A percentile compares a stretch with the other conserved stretches of the same genome.
These are phyloP conservation scores for Nematopogon swammerdamellus DNA, from an alignment of 2,888 invertebrate genomes.

Conservation along the genomic window DNA sequence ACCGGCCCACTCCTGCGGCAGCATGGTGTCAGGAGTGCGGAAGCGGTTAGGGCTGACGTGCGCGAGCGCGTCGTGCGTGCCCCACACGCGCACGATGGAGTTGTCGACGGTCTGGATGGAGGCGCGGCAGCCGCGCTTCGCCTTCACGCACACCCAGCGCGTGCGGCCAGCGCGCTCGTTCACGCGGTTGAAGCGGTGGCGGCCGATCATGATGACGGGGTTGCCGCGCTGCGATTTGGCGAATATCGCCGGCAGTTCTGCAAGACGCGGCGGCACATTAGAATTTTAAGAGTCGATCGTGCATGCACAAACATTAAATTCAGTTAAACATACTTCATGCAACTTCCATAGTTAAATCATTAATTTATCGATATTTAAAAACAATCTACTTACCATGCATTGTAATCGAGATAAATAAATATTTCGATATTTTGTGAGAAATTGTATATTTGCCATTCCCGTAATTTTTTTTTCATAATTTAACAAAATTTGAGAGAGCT, in stretches of 20 bases:
- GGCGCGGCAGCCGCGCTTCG: constrained; percentile 44
- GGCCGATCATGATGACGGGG: constrained; percentile 48
- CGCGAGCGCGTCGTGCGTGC: constrained; percentile 41
- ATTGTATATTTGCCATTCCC: too few relatives aligned
- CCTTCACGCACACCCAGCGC: constrained; percentile 48
- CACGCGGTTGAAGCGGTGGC: constrained; percentile 45
- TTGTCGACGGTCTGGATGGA: constrained; percentile 47
- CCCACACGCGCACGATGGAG: constrained; percentile 46
- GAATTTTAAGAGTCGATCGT: too few relatives aligned
- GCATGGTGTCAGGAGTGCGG: constrained; percentile 12
- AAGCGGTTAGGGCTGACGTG: constrained; percentile 46
- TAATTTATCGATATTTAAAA: too few relatives aligned
- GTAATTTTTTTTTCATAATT: too few relatives aligned
- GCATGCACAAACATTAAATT: neutral
- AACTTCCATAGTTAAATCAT: neutral
- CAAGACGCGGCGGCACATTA: constrained; percentile 14
- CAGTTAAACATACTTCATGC: neutral
- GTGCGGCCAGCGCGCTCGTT: constrained; percentile 43
- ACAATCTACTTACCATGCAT: too few relatives aligned
- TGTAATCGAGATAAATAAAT: too few relatives aligned
- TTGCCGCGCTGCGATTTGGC: constrained; percentile 47
- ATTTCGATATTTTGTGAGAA: too few relatives aligned
- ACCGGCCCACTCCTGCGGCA: neutral
- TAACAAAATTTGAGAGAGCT: too few relatives aligned
- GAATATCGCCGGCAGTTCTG: constrained; percentile 46